Evolutionary conservation across 2,888 invertebrate species (phyloP), one percentile per base, ranked within the genome.

Genomic region (Mylabris sibirica): DNA sequence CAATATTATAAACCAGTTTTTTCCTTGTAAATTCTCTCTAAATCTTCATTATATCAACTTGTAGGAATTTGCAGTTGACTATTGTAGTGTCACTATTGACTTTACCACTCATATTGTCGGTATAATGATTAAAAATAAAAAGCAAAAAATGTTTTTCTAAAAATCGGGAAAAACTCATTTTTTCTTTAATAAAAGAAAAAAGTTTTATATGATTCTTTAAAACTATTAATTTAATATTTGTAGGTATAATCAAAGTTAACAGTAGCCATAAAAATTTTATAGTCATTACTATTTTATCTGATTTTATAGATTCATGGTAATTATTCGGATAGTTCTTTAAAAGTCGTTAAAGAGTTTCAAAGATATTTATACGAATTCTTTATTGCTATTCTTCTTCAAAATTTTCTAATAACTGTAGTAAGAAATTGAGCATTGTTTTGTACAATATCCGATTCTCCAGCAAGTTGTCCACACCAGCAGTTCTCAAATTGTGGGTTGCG

Each of bases 231-330:
- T 20, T 44, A 5, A 44, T 49, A 49, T 12, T 49, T 49, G 20
- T 20, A 49, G 49, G 49, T 49, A 9, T 49, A 20, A 8, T 49
- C 11, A 49, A 20, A 49, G 11, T 20, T 49, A 49, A 49, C 49
- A 49, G 49, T 20, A 49, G 49, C 20, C 49, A 20, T 49, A 49
- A 49, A 49, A 49, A 49, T 49, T 49, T 49, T 49, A 49, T 20
- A 20, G 20, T 49, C 49, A 49, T 8, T 49, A 49, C 49, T 49
- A 49, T 49, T 49, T 49, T 49, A 49, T 49, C 49, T 49, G 49
- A 49, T 49, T 49, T 49, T 49, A 49, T 49, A 49, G 49, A 49
- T 49, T 20, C 20, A 49, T 49, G 49, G 20, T 20, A 20, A 49
- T 49, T 49, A 49, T 49, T 49, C 11, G 20, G 49, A 49, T 49